A percentile compares a stretch with the other conserved stretches of the same genome.
These are phyloP conservation scores for Chrysolina oricalcia DNA, from an alignment of 2,888 invertebrate species.

Conservation along the genomic window DNA sequence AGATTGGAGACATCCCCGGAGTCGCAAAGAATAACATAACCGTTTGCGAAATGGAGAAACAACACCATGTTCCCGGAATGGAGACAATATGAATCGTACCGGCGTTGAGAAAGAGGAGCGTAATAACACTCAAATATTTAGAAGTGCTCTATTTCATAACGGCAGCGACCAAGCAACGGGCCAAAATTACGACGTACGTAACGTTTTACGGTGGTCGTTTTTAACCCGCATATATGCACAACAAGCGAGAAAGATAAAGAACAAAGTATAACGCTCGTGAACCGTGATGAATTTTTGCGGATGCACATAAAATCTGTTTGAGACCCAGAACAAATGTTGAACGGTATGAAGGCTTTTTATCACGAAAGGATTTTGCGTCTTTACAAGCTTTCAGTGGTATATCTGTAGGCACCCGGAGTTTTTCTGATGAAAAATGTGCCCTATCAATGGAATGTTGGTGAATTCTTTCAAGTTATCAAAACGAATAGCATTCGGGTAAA, in stretches of 20 bases:
- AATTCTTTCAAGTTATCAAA: no score
- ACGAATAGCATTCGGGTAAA: no score
- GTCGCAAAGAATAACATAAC: neutral
- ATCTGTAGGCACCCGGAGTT: no score
- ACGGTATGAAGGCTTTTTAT: neutral
- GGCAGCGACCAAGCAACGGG: constrained; percentile 41
- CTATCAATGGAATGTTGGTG: no score
- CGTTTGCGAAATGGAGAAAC: constrained; percentile 8
- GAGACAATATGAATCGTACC: constrained; percentile 38
- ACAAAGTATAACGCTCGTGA: constrained; percentile 36
- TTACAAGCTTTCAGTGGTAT: neutral
- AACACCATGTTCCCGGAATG: constrained; percentile 17
- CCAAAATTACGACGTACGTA: constrained; percentile 41
- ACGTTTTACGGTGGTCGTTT: constrained; percentile 43
- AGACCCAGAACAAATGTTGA: neutral
- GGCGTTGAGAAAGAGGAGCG: constrained; percentile 35
- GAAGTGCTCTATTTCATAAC: constrained; percentile 53
- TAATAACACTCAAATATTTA: constrained; percentile 56
- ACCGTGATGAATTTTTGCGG: constrained; percentile 47
- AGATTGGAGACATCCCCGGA: constrained; percentile 16
- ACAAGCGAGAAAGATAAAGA: constrained; percentile 47
- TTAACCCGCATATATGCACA: constrained; percentile 41
- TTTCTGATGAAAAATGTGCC: no score
- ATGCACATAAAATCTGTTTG: constrained; percentile 43
- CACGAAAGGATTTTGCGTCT: neutral